Evolutionary conservation across 2,888 invertebrate species (phyloP).

Genomic region (Didymodactylos carnosus): DNA sequence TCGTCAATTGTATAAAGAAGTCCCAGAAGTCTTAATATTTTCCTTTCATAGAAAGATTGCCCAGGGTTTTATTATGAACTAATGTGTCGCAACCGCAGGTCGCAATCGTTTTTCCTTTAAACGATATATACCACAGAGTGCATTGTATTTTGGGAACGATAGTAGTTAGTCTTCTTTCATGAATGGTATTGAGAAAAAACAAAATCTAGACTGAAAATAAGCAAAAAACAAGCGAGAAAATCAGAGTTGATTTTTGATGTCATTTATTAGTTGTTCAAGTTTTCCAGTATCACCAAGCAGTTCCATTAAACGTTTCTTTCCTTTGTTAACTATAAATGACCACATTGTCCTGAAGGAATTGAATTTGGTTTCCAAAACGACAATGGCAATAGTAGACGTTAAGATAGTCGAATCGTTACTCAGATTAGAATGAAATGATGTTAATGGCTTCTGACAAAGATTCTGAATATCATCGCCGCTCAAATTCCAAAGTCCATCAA

Average conservation of each 20-base stretch:
- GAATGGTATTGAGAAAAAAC: too few relatives aligned
- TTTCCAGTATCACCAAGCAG: not conserved
- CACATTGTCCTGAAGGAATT: not conserved
- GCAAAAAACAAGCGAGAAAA: not conserved
- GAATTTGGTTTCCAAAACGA: not conserved
- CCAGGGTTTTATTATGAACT: too few relatives aligned
- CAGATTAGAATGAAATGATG: not conserved
- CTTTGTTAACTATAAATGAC: not conserved
- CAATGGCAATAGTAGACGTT: not conserved
- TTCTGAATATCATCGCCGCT: not conserved
- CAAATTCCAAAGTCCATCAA: not conserved
- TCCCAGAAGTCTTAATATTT: too few relatives aligned
- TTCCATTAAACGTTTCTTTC: not conserved
- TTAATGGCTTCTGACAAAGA: not conserved
- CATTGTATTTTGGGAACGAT: too few relatives aligned
- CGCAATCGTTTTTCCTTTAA: too few relatives aligned
- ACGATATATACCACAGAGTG: too few relatives aligned
- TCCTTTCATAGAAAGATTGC: too few relatives aligned
- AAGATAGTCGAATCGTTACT: not conserved
- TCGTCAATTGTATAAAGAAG: too few relatives aligned
- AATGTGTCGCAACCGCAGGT: too few relatives aligned
- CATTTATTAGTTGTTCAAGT: not conserved
- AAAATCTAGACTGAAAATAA: too few relatives aligned
- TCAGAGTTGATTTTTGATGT: not conserved
- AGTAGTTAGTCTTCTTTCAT: too few relatives aligned